Conservation (phyloP, 2,888 invertebrate species). For the Erebia epiphron region DNA sequence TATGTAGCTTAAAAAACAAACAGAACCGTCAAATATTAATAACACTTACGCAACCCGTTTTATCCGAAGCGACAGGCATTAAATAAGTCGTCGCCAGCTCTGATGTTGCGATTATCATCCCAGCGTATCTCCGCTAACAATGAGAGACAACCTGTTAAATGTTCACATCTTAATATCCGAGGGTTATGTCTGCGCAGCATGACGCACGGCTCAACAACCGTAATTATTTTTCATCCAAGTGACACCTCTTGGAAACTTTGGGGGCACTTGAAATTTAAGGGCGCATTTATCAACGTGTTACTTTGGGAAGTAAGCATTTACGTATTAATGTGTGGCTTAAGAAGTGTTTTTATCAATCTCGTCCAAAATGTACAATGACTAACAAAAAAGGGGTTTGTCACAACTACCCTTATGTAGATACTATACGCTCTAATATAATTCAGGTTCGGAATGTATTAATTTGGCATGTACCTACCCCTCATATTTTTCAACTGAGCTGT, state of each 20-base stretch:
- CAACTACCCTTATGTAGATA: no score
- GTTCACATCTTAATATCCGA: slow-evolving; percentile 76
- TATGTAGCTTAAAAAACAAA: slow-evolving; percentile 16
- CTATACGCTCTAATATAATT: no score
- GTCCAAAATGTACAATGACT: neutral
- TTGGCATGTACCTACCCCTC: no score
- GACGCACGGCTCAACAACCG: slow-evolving; percentile 64
- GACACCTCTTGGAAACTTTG: slow-evolving; percentile 64
- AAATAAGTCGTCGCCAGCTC: slow-evolving; percentile 71
- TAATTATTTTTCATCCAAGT: slow-evolving; percentile 74
- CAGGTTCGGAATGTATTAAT: no score
- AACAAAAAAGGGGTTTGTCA: no score
- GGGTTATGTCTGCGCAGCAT: slow-evolving; percentile 76
- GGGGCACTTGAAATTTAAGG: slow-evolving; percentile 41
- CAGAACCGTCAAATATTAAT: slow-evolving; percentile 33
- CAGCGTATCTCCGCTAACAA: slow-evolving; percentile 67
- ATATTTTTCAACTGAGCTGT: neutral
- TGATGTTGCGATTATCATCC: slow-evolving; percentile 68
- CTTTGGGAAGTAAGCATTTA: slow-evolving; percentile 12
- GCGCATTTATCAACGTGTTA: slow-evolving; percentile 29
- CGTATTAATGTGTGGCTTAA: neutral
- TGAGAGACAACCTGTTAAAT: slow-evolving; percentile 67
- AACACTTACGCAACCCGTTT: slow-evolving; percentile 41
- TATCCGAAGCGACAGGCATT: slow-evolving; percentile 75
- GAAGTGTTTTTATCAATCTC: neutral